Percentiles rank a stretch among this genome's conserved stretches.
phyloP scores from a whole-genome alignment of 2,797 vertebrate genomes.

The Enteromius mattozi region DNA sequence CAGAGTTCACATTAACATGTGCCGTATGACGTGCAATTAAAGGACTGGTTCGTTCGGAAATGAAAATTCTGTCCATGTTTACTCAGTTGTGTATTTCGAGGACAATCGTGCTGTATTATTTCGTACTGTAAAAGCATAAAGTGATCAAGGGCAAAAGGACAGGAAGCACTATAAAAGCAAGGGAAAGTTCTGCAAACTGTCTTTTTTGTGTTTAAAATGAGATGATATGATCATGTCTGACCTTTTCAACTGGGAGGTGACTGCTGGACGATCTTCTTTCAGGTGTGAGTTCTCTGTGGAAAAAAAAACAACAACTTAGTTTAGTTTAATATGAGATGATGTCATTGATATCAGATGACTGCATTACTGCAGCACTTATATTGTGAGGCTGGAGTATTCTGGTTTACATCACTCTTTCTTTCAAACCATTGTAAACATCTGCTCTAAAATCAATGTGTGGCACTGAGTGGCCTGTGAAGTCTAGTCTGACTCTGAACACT shows the following conservation, averaged over 20 bases:
- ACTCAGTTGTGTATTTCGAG: not conserved
- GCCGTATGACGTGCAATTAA: conserved; percentile 8
- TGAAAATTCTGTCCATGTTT: not conserved
- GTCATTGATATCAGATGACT: not conserved
- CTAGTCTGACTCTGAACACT: not conserved
- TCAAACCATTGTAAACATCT: not conserved
- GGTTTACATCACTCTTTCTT: not conserved
- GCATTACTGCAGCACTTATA: not conserved
- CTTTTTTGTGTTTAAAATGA: not conserved
- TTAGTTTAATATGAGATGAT: not conserved
- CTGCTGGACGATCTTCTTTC: conserved; percentile 36
- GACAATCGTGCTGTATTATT: not conserved
- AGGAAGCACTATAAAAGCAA: not conserved
- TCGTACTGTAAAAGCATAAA: not conserved
- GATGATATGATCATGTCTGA: conserved; percentile 32
- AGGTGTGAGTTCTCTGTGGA: conserved; percentile 37
- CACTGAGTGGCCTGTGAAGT: not conserved
- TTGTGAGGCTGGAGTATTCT: not conserved
- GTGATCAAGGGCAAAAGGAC: not conserved
- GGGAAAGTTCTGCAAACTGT: not conserved
- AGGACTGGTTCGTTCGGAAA: not conserved
- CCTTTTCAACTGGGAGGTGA: conserved; percentile 43
- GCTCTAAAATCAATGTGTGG: not conserved
- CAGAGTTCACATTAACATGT: conserved; percentile 15
- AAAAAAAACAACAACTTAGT: too few species aligned